These are phyloP conservation scores for Cryptoleucopteryx plumbea DNA, from an alignment of 2,113 vertebrate species.

Conservation along the genomic window DNA sequence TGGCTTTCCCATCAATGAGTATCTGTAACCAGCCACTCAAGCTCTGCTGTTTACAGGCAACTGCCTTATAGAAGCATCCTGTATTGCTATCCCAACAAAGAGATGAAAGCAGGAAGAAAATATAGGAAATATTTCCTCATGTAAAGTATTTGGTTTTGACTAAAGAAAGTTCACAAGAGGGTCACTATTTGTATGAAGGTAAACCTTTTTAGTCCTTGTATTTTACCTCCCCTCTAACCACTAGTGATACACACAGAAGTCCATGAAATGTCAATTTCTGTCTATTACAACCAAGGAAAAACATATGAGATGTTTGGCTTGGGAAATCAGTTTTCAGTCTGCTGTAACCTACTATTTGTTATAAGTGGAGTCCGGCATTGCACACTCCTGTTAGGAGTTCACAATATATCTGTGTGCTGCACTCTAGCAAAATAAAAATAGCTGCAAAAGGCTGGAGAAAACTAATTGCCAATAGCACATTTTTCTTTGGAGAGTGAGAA, in stretches of 20 bases:
- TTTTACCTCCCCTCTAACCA: neutral
- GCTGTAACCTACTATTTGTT: neutral
- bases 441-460: neutral
- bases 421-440: neutral
- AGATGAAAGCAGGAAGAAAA: neutral
- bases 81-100: neutral
- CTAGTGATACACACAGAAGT: neutral
- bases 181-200: neutral
- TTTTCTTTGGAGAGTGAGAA: neutral
- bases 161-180: neutral
- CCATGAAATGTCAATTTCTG: neutral
- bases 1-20: neutral
- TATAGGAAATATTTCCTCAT: neutral
- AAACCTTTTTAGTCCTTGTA: neutral
- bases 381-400: neutral
- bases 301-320: neutral
- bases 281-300: conserved; percentile 2
- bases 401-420: neutral
- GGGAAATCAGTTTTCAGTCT: conserved; percentile 31
- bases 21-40: neutral
- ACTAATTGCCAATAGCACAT: neutral
- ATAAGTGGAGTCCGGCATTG: neutral
- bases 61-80: neutral
- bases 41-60: neutral
- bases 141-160: neutral